Base-by-base conservation (phyloP, 2,888 invertebrate genomes). In the Druceiella hillmani region DNA sequence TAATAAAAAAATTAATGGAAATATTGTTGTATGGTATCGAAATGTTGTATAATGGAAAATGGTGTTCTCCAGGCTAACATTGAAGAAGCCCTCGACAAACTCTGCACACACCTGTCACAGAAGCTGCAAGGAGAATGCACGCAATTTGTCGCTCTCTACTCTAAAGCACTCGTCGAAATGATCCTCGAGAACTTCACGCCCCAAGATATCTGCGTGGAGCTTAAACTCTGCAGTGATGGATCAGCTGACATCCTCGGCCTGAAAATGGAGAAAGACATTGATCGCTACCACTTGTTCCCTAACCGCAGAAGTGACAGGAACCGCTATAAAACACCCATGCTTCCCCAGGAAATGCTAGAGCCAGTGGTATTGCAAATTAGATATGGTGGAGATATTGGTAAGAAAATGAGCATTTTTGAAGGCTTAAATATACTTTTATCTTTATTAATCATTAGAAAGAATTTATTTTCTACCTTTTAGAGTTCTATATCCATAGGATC, bases 81-180 rank as follows among this genome's bases (percentile, higher is more conserved):
- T 48, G 76, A 79, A 51, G 54, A 69, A 9, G 84, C 81, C 1
- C 66, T 91, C 11, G 75, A 81, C 48, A 74, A 74, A 42, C 70
- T 92, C 1, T 92, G 91, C 64, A 57, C 52, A 3, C 77, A 80
- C 53, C 66, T 91, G 17, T 81, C 85, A 0, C 57, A 61, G 1
- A 78, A 78, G 44, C 61, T 89, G 6, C 68, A 65, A 13, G 57
- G 62, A 0, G 78, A 88, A 59, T 92, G 92, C 57, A 62, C 75
- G 0, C 79, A 81, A 52, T 87, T 92, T 50, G 83, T 92, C 1
- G 72, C 83, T 47, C 74, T 77, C 0, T 91, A 91, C 62, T 79
- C 83, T 5, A 74, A 81, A 31, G 81, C 86, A 55, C 64, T 92
- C 15, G 66, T 90, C 5, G 85, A 90, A 49, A 81, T 86, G 80